Percentiles rank a stretch among this genome's conserved stretches.
phyloP scores from a whole-genome alignment of 2,797 vertebrate species.

The Gadopsis bispinosus region DNA sequence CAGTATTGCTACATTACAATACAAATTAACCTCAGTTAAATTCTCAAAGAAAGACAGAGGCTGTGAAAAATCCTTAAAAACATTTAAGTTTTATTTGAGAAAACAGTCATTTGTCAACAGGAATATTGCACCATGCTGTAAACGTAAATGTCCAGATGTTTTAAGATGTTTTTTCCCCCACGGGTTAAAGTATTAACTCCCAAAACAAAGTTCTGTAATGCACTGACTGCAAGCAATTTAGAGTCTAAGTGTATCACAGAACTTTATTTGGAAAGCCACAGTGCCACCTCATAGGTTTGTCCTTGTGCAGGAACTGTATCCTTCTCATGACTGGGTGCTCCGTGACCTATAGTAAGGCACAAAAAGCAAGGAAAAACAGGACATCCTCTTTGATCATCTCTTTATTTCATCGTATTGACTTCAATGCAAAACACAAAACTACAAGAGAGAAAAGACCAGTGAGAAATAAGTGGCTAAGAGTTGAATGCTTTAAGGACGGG shows the following conservation, averaged over 20 bases:
- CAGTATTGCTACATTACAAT: not conserved
- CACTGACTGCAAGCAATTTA: constrained; percentile 88
- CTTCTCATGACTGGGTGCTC: constrained; percentile 66
- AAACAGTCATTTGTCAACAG: constrained; percentile 43
- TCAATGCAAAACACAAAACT: constrained; percentile 6
- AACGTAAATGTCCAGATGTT: constrained; percentile 67
- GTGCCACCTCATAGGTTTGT: constrained; percentile 82
- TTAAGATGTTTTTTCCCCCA: constrained; percentile 64
- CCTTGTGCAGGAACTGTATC: constrained; percentile 73
- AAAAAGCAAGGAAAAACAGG: constrained; percentile 56
- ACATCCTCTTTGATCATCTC: constrained; percentile 49
- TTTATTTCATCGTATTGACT: constrained; percentile 2
- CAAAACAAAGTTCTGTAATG: constrained; percentile 94
- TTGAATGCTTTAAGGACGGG: constrained; percentile 34
- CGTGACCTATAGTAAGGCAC: constrained; percentile 70
- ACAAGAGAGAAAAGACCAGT: constrained; percentile 3
- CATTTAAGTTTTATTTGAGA: constrained; percentile 69
- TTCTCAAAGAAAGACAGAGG: constrained; percentile 20
- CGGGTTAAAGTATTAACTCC: constrained; percentile 82
- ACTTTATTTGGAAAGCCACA: constrained; percentile 90
- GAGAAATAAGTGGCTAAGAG: constrained; percentile 14
- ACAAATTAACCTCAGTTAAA: not conserved
- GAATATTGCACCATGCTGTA: constrained; percentile 32
- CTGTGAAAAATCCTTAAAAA: constrained; percentile 38
- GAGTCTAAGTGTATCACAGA: constrained; percentile 91